phyloP scores from a whole-genome alignment of 2,113 vertebrate species.

The Oceanodroma tethys region DNA sequence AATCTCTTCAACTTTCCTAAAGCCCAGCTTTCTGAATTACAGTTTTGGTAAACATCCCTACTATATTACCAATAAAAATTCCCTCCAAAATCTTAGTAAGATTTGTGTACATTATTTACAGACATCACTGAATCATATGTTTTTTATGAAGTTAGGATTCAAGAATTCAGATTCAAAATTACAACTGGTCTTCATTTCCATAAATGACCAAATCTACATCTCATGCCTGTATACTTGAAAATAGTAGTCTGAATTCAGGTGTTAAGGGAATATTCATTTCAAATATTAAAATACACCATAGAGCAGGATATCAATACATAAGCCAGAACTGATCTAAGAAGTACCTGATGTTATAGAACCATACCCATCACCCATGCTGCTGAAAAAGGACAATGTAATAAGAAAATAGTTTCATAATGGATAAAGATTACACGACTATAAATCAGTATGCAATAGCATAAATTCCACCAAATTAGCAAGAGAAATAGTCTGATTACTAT shows the following conservation, averaged over 20 bases:
- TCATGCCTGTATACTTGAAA: not conserved
- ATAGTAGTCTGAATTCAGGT: not conserved
- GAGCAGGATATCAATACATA: not conserved
- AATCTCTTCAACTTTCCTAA: not conserved
- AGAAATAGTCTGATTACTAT: not conserved
- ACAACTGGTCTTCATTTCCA: not conserved
- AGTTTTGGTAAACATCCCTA: not conserved
- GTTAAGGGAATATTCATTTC: not conserved
- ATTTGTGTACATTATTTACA: not conserved
- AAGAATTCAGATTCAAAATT: not conserved
- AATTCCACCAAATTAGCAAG: not conserved
- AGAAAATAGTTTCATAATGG: not conserved
- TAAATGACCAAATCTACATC: not conserved
- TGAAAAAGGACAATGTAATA: not conserved
- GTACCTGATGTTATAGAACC: not conserved
- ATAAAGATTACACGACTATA: not conserved
- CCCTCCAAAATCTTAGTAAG: not conserved
- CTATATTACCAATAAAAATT: not conserved
- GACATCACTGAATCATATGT: fast-evolving
- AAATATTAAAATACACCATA: not conserved
- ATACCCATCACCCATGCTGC: not conserved
- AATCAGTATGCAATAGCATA: not conserved
- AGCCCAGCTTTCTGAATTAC: not conserved
- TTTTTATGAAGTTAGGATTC: not conserved
- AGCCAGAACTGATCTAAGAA: not conserved